Evolutionary conservation across 2,888 invertebrate genomes (phyloP).

Genomic region (Trissolcus japonicus): DNA sequence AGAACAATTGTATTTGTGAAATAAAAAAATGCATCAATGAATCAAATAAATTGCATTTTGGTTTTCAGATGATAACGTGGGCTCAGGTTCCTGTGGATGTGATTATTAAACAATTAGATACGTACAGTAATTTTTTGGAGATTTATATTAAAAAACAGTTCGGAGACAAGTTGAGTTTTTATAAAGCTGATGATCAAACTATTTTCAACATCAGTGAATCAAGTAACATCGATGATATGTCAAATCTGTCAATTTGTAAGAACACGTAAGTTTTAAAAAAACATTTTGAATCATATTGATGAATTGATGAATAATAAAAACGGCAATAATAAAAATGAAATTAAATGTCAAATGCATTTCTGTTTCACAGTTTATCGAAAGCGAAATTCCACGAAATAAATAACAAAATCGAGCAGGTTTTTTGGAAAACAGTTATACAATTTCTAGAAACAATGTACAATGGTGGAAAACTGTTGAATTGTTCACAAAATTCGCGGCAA

Average conservation of each 20-base stretch:
- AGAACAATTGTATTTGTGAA: too few relatives aligned
- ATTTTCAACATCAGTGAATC: conserved; percentile 22
- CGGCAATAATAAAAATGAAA: too few relatives aligned
- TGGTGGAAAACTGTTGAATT: conserved; percentile 55
- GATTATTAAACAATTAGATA: conserved; percentile 69
- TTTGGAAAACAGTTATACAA: conserved; percentile 52
- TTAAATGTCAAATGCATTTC: not conserved
- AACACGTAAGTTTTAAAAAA: conserved; percentile 16
- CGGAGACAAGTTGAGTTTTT: conserved; percentile 38
- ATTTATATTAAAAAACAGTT: conserved; percentile 67
- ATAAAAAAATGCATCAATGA: too few relatives aligned
- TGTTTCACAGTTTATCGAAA: conserved; percentile 59
- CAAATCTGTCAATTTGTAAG: conserved; percentile 19
- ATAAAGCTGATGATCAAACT: conserved; percentile 7
- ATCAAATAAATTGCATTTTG: too few relatives aligned
- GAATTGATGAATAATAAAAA: not conserved
- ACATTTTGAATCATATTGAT: not conserved
- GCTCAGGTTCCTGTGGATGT: conserved; percentile 70
- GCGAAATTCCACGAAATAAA: conserved; percentile 62
- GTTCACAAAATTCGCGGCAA: conserved; percentile 61
- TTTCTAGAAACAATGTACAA: conserved; percentile 61
- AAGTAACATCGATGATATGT: conserved; percentile 21
- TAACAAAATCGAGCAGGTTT: conserved; percentile 59
- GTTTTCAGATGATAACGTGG: conserved; percentile 60
- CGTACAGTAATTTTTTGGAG: conserved; percentile 67